Conservation (phyloP, 1,140 invertebrate genomes). For the Sminthurinus signatus region DNA sequence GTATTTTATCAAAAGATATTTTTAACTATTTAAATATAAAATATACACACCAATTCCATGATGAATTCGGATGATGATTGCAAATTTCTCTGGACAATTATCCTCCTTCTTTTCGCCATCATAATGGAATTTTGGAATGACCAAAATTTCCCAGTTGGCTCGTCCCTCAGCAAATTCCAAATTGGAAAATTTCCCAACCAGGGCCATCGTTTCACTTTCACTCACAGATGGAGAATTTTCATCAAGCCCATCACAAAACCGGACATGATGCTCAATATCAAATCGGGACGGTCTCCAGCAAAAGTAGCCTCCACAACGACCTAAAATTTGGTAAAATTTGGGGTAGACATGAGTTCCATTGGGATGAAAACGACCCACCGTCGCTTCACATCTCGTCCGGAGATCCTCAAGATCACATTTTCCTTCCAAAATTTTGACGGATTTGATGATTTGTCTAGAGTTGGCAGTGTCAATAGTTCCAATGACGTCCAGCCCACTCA, state of each 20-base stretch:
- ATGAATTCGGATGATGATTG: slow-evolving; percentile 29
- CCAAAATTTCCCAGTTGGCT: slow-evolving; percentile 36
- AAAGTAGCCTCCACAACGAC: slow-evolving; percentile 23
- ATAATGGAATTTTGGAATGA: slow-evolving; percentile 35
- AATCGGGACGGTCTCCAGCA: slow-evolving; percentile 33
- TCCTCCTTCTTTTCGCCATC: slow-evolving; percentile 16
- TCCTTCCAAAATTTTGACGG: slow-evolving; percentile 31
- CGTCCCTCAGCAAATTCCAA: slow-evolving; percentile 15
- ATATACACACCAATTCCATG: too few relatives aligned
- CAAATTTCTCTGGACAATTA: slow-evolving; percentile 19
- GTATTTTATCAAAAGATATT: too few relatives aligned
- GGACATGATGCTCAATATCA: slow-evolving; percentile 34
- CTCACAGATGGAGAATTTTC: slow-evolving; percentile 8
- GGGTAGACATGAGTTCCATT: slow-evolving; percentile 23
- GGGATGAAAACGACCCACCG: slow-evolving; percentile 10
- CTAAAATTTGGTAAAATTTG: slow-evolving; percentile 34
- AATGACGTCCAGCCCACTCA: slow-evolving; percentile 23
- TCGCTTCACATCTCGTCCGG: slow-evolving; percentile 7
- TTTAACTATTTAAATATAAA: too few relatives aligned
- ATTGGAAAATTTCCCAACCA: slow-evolving; percentile 15
- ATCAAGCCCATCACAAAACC: slow-evolving; percentile 23
- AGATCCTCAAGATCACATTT: slow-evolving; percentile 28
- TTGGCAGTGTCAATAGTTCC: slow-evolving; percentile 24
- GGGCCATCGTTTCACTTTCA: slow-evolving; percentile 23
- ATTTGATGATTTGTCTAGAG: slow-evolving; percentile 27